Evolutionary conservation across 2,888 invertebrate species (phyloP).

Genomic region (Coremacera marginata): DNA sequence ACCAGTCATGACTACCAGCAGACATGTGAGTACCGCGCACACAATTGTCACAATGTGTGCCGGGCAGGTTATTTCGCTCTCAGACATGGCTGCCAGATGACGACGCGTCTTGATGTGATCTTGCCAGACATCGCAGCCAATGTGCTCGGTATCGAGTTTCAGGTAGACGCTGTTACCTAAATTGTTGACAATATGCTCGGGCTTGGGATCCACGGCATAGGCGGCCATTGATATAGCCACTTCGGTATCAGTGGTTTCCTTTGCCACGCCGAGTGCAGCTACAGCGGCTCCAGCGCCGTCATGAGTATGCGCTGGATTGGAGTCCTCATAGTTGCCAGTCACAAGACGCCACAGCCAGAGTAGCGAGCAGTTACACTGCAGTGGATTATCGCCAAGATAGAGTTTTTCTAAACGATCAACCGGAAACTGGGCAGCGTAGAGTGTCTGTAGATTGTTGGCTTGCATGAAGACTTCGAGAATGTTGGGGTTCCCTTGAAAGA

Average conservation of each 20-base stretch:
- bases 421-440: constrained; percentile 86
- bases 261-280: constrained; percentile 58
- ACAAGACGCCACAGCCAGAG: constrained; percentile 86
- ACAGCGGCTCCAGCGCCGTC: constrained; percentile 56
- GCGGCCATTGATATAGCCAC: constrained; percentile 58
- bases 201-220: constrained; percentile 58
- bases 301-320: constrained; percentile 9
- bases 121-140: constrained; percentile 67
- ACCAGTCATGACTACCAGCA: constrained; percentile 67
- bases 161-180: constrained; percentile 54
- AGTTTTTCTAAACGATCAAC: constrained; percentile 82
- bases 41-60: constrained; percentile 70
- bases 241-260: constrained; percentile 46
- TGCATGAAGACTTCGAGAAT: constrained; percentile 81
- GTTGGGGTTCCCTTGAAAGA: constrained; percentile 87
- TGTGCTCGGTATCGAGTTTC: constrained; percentile 65
- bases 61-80: constrained; percentile 68
- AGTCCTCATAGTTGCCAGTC: constrained; percentile 65
- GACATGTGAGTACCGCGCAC: constrained; percentile 66
- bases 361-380: constrained; percentile 88
- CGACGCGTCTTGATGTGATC: constrained; percentile 61
- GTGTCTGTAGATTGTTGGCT: constrained; percentile 80
- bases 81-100: constrained; percentile 64
- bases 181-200: constrained; percentile 46
- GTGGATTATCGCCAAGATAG: constrained; percentile 84